Percentiles rank a stretch among this genome's conserved stretches.
Conservation (phyloP, 2,888 invertebrate genomes). For the Nudaria mundana region DNA sequence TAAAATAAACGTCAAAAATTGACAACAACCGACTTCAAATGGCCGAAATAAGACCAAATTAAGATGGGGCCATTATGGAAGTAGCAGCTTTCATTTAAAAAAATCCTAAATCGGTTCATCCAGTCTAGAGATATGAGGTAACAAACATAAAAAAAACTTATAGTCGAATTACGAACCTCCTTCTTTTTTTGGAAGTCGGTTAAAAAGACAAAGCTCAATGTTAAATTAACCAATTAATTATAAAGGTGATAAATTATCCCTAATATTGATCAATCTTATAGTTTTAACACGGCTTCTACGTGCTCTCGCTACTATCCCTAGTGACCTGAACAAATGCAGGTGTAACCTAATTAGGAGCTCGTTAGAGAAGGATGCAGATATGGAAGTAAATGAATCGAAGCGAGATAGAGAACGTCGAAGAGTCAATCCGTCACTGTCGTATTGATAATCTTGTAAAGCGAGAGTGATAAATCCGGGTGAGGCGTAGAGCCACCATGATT, state of each 20-base stretch:
- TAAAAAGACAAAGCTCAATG: slow-evolving; percentile 19
- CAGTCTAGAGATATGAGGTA: too few relatives aligned
- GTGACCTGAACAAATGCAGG: slow-evolving; percentile 75
- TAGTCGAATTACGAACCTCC: too few relatives aligned
- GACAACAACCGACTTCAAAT: too few relatives aligned
- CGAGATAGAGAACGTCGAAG: slow-evolving; percentile 40
- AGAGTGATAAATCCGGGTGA: slow-evolving; percentile 68
- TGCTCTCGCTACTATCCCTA: slow-evolving; percentile 63
- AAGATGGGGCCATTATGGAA: slow-evolving; percentile 16
- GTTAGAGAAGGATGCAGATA: slow-evolving; percentile 19
- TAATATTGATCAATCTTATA: slow-evolving; percentile 64
- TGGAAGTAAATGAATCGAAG: slow-evolving; percentile 29
- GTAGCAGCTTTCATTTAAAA: too few relatives aligned
- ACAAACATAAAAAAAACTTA: too few relatives aligned
- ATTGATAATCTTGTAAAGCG: slow-evolving; percentile 74
- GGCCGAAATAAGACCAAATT: background rate
- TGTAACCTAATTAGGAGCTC: slow-evolving; percentile 65
- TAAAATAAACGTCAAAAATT: too few relatives aligned
- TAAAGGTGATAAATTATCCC: slow-evolving; percentile 31
- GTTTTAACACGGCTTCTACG: slow-evolving; percentile 71
- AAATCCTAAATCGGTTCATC: too few relatives aligned
- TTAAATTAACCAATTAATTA: slow-evolving; percentile 34
- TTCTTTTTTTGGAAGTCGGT: too few relatives aligned
- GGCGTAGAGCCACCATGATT: slow-evolving; percentile 60
- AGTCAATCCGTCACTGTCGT: slow-evolving; percentile 78